These are phyloP conservation scores for Carposina sasakii DNA, from an alignment of 1,140 invertebrate species.

Conservation along the genomic window DNA sequence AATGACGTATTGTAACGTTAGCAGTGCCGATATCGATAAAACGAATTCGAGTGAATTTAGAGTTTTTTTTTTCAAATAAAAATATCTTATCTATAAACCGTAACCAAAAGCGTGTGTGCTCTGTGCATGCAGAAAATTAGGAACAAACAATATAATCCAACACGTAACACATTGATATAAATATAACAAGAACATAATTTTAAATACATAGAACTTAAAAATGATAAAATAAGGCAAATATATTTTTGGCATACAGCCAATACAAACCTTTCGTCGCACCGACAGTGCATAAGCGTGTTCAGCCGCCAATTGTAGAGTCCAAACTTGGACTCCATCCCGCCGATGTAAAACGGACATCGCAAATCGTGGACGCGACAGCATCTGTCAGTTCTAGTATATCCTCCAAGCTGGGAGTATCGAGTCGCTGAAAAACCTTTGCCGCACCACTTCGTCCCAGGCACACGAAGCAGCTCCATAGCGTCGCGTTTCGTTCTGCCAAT, in stretches of 20 bases:
- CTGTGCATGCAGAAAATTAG: no score
- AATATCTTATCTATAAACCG: no score
- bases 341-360: conserved; percentile 86
- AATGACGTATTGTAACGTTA: no score
- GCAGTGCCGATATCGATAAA: no score
- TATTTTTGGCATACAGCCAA: conserved; percentile 12
- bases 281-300: conserved; percentile 89
- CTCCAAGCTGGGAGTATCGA: conserved; percentile 84
- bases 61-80: no score
- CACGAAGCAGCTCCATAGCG: conserved; percentile 76
- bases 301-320: conserved; percentile 88
- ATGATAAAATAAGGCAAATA: no score
- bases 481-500: conserved; percentile 67
- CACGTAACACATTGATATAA: no score
- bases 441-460: conserved; percentile 92
- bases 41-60: no score
- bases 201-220: no score
- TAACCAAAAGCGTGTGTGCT: no score
- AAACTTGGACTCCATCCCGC: conserved; percentile 83
- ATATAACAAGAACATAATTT: no score
- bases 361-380: conserved; percentile 90
- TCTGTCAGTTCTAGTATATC: conserved; percentile 82
- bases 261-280: conserved; percentile 88
- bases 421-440: conserved; percentile 85
- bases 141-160: no score